Conservation (phyloP, 2,113 vertebrate species). For the Gymnorhina tibicen region DNA sequence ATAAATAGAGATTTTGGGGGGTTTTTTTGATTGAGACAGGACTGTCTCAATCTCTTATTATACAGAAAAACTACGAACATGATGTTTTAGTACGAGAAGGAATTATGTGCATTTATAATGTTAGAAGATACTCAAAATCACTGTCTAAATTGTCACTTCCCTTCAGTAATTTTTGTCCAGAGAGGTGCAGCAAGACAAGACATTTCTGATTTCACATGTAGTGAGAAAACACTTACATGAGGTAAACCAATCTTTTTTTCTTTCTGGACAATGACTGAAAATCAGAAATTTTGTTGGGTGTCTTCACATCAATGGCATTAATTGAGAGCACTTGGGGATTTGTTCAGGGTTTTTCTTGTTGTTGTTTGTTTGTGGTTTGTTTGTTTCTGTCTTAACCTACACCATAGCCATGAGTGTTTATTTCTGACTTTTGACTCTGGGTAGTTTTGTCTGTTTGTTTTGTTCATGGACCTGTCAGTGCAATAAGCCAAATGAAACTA, state of each 20-base stretch:
- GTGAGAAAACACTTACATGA: neutral
- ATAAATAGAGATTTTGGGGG: neutral
- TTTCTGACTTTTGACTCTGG: neutral
- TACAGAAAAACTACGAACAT: neutral
- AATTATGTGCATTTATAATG: neutral
- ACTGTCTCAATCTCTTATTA: neutral
- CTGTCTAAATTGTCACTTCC: neutral
- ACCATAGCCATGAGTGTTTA: neutral
- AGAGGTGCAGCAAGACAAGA: neutral
- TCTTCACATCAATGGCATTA: neutral
- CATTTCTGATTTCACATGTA: neutral
- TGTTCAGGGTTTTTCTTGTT: neutral
- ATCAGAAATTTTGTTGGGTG: neutral
- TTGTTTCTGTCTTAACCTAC: neutral
- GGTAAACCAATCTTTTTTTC: neutral
- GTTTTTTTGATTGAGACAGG: too few relatives aligned
- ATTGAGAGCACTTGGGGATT: neutral
- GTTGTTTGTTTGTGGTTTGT: neutral
- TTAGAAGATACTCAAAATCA: neutral
- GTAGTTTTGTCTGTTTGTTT: neutral
- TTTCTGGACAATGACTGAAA: neutral
- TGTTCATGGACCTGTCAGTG: neutral
- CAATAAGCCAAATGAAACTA: neutral
- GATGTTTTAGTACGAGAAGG: neutral
- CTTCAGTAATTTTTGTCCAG: neutral